Evolutionary conservation across 2,797 vertebrate genomes (phyloP).

Genomic region (Tadarida brasiliensis): DNA sequence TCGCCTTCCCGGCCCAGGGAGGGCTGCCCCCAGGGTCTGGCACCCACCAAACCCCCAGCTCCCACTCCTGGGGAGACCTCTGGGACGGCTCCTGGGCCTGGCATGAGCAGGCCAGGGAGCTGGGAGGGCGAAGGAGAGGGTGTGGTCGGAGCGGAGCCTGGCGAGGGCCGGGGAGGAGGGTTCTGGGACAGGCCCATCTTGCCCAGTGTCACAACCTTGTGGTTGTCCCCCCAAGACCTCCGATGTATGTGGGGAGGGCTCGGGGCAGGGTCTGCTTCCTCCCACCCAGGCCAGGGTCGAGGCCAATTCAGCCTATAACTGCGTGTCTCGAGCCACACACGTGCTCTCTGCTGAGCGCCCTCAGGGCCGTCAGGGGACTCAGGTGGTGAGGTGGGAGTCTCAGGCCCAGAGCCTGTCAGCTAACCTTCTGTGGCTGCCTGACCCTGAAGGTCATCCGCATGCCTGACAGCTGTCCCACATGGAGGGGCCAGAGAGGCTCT

Average conservation of each 20-base stretch:
- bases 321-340: too few relatives aligned
- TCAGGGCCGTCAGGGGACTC: neutral
- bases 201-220: neutral
- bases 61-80: neutral
- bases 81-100: neutral
- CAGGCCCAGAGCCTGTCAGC: neutral
- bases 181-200: rapidly evolving
- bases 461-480: rapidly evolving
- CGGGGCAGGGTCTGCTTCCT: neutral
- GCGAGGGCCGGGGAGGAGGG: neutral
- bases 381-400: too few relatives aligned
- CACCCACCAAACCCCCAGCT: neutral
- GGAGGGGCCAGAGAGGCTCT: neutral
- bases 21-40: neutral
- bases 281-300: neutral
- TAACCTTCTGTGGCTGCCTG: rapidly evolving
- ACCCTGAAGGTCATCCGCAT: too few relatives aligned
- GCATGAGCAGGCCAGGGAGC: neutral
- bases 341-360: neutral
- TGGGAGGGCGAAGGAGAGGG: too few relatives aligned
- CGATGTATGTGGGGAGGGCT: neutral
- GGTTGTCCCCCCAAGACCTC: neutral
- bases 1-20: neutral
- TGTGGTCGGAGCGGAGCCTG: too few relatives aligned
- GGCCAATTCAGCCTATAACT: neutral